phyloP scores from a whole-genome alignment of 2,113 vertebrate genomes.

The Pygoscelis adeliae region DNA sequence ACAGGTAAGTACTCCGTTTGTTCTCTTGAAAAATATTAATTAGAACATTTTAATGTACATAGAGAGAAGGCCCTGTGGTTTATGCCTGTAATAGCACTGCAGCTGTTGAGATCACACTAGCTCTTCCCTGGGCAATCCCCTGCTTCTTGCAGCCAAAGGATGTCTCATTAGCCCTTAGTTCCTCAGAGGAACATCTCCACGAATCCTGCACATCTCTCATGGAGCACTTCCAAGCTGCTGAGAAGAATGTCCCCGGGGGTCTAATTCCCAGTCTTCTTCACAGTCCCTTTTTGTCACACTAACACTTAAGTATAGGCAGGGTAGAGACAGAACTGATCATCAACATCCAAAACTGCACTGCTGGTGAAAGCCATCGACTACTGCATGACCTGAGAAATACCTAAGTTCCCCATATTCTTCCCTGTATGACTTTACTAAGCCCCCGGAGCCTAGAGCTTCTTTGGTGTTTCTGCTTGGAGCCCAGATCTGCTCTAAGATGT shows the following conservation, averaged over 20 bases:
- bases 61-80: background rate
- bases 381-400: background rate
- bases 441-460: background rate
- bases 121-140: background rate
- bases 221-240: background rate
- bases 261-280: background rate
- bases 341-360: background rate
- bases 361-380: background rate
- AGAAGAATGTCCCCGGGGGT: background rate
- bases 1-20: conserved; percentile 81
- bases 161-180: background rate
- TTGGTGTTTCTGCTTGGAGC: background rate
- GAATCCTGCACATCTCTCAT: background rate
- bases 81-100: background rate
- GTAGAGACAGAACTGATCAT: background rate
- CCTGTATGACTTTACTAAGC: background rate
- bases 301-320: background rate
- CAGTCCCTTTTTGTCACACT: background rate
- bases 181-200: background rate
- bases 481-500: background rate
- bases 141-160: background rate
- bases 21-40: background rate
- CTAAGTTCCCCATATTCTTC: background rate
- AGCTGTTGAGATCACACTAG: background rate
- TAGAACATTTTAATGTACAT: background rate